Conservation (phyloP, 2,888 invertebrate species). For the Noctua janthe region DNA sequence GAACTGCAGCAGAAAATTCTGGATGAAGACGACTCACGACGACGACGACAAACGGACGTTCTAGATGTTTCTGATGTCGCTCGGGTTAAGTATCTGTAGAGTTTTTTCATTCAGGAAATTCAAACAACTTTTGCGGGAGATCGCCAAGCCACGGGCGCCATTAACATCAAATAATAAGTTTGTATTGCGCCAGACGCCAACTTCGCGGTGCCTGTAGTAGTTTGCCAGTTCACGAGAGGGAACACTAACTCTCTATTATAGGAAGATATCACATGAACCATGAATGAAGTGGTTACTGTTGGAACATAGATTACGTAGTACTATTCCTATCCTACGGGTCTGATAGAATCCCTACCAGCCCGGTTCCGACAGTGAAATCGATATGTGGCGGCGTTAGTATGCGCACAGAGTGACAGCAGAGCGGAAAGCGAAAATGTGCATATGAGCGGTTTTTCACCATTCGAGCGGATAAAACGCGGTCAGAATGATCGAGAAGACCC, state of each 20-base stretch:
- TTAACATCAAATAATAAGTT: no score
- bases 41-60: no score
- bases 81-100: neutral
- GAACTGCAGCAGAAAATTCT: neutral
- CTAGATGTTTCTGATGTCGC: no score
- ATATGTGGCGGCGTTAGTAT: constrained; percentile 22
- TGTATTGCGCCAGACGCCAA: neutral
- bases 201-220: neutral
- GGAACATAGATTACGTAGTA: neutral
- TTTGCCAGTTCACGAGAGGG: neutral
- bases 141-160: neutral
- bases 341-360: constrained; percentile 28
- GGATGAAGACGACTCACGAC: neutral
- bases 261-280: neutral
- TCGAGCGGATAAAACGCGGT: neutral
- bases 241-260: neutral
- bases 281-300: constrained; percentile 9
- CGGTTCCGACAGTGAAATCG: constrained; percentile 28
- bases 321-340: constrained; percentile 7
- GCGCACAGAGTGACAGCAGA: constrained; percentile 6
- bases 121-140: neutral
- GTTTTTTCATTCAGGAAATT: constrained; percentile 4
- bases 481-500: neutral
- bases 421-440: constrained; percentile 3
- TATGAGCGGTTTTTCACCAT: neutral